A percentile compares a stretch with the other conserved stretches of the same genome.
These are phyloP conservation scores for Agelas oroides DNA, from an alignment of 37 sponge, comb jelly and placozoan species.

Conservation along the genomic window DNA sequence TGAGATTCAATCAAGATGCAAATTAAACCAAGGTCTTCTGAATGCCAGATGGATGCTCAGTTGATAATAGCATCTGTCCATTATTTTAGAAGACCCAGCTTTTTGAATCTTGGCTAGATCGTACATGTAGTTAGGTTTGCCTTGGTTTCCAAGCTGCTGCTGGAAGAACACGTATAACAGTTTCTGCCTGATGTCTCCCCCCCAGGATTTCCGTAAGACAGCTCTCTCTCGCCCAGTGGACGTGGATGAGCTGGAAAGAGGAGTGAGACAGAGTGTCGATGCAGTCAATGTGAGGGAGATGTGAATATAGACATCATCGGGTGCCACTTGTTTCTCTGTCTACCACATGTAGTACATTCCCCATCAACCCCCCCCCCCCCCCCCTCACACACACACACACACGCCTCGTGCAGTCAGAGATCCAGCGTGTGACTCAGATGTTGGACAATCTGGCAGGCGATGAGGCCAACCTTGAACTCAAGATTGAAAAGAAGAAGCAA, in stretches of 20 bases:
- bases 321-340: too few species aligned
- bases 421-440: constrained; percentile 72
- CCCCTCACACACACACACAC: not conserved
- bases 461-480: constrained; percentile 90
- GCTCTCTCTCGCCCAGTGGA: constrained; percentile 85
- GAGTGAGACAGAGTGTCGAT: constrained; percentile 67
- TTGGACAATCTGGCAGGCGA: constrained; percentile 92
- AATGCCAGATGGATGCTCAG: too few species aligned
- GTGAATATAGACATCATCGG: not conserved
- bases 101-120: too few species aligned
- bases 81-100: too few species aligned
- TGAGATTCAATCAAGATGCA: too few species aligned
- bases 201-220: constrained; percentile 73
- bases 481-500: constrained; percentile 95
- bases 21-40: too few species aligned
- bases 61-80: too few species aligned
- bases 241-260: constrained; percentile 86
- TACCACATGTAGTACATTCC: too few species aligned
- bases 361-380: not conserved
- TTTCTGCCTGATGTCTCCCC: too few species aligned
- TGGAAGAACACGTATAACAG: too few species aligned
- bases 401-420: constrained; percentile 57
- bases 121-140: too few species aligned
- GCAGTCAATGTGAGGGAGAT: constrained; percentile 69
- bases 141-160: too few species aligned